Conservation (phyloP, 2,888 invertebrate species). For the Syrphus vitripennis region DNA sequence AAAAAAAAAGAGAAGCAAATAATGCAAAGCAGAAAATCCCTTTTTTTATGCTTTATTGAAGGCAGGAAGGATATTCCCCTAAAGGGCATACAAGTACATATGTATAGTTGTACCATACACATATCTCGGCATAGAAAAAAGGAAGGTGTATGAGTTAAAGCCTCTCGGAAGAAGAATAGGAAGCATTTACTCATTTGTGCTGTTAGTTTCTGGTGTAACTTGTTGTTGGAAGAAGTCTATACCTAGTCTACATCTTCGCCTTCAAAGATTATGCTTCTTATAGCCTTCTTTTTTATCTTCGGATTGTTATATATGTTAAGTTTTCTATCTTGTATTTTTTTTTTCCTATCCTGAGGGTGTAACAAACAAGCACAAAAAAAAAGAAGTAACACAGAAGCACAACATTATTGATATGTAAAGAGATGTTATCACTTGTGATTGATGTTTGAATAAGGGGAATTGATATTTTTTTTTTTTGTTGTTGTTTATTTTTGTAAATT, state of each 20-base stretch:
- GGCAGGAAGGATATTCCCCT: conserved; percentile 62
- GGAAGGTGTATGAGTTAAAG: conserved; percentile 23
- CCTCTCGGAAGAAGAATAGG: conserved; percentile 37
- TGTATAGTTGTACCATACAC: background rate
- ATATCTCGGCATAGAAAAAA: background rate
- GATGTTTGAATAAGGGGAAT: conserved; percentile 69
- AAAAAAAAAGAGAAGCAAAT: conserved; percentile 4
- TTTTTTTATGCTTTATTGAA: conserved; percentile 58
- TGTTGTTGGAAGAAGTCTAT: background rate
- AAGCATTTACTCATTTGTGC: conserved; percentile 58
- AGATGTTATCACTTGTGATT: conserved; percentile 71
- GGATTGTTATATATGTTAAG: conserved; percentile 39
- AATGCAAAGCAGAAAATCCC: conserved; percentile 36
- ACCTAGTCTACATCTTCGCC: background rate
- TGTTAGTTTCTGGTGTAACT: conserved; percentile 50
- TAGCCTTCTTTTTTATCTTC: background rate
- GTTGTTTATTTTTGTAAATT: conserved; percentile 54
- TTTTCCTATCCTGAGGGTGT: conserved; percentile 46
- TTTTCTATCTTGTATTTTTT: conserved; percentile 16
- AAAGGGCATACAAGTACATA: conserved; percentile 32
- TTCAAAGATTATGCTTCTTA: conserved; percentile 34
- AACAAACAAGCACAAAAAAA: conserved; percentile 4
- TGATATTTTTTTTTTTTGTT: too few relatives aligned
- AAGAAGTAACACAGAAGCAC: conserved; percentile 24
- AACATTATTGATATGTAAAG: conserved; percentile 70